These are phyloP conservation scores for Fragum whitleyi DNA, from an alignment of 2,888 invertebrate species.

Conservation along the genomic window DNA sequence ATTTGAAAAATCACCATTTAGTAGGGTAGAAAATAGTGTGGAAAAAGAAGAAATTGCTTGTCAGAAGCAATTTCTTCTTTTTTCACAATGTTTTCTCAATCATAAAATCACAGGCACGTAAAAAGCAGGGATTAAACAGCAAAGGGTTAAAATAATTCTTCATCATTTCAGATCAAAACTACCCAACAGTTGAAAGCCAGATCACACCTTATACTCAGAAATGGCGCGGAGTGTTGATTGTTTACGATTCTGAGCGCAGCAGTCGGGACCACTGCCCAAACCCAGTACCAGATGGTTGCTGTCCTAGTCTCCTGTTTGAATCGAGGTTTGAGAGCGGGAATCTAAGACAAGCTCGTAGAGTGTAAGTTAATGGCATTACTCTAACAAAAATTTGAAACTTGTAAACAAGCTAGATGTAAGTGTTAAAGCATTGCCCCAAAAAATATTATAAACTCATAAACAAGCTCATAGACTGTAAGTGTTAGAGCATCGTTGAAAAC, in stretches of 20 bases:
- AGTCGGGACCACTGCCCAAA: conserved; percentile 78
- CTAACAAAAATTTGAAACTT: background rate
- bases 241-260: conserved; percentile 83
- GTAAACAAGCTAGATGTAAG: background rate
- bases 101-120: too few species aligned
- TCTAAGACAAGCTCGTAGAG: conserved; percentile 83
- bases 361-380: conserved; percentile 82
- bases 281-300: conserved; percentile 78
- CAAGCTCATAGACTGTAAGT: too few species aligned
- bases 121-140: too few species aligned
- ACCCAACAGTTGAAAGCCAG: conserved; percentile 80
- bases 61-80: too few species aligned
- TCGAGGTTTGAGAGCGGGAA: conserved; percentile 85
- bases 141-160: background rate
- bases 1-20: too few species aligned
- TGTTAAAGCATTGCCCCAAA: too few species aligned
- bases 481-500: too few species aligned
- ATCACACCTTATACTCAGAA: conserved; percentile 75
- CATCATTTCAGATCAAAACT: conserved; percentile 67
- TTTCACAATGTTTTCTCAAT: too few species aligned
- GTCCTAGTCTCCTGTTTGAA: conserved; percentile 83
- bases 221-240: conserved; percentile 82
- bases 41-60: too few species aligned
- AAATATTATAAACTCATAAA: too few species aligned
- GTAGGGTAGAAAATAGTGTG: too few species aligned